Base-by-base conservation (phyloP, 1,140 invertebrate genomes). In the Spodoptera litura region DNA sequence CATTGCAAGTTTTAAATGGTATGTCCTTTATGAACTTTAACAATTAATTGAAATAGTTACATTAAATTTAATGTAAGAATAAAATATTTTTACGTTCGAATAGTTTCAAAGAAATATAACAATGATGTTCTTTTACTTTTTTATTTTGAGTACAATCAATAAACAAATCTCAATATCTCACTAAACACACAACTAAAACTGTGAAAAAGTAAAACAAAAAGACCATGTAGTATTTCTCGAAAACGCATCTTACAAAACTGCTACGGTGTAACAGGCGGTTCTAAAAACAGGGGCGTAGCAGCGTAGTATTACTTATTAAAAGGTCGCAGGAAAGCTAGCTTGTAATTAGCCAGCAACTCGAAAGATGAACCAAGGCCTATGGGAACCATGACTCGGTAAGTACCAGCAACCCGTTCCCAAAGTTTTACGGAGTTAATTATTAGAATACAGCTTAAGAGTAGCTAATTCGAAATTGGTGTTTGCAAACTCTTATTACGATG, bases 261-360 rank as follows among this genome's bases (percentile, higher is more conserved):
- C 44, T 62, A 55, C 77, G 72, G 78, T 80, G 74, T 82, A 20
- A 75, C 31, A 11, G 38, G 15, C 56, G n/a, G 44, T 38, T 38
- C 15, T 27, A 58, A 81, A 78, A 81, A 73, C 79, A 72, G 75
- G 62, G 79, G 78, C 76, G 81, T 76, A 77, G 61, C n/a, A 49
- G 66, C 66, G 71, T 68, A 80, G 71, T 80, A 83, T 83, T 85
- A 85, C 81, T 81, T 83, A 83, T 85, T 85, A 85, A 85, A 83
- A 61, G 52, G 55, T 62, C 52, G 52, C 78, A 74, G 78, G 70
- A 79, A 78, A 84, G 80, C 74, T 75, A 75, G 75, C 75, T 62
- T 78, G 66, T 85, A 83, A 85, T 85, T 85, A 85, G 78, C 66
- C 53, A 66, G 71, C 75, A 82, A 84, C 75, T 84, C 75, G 75